Percentiles rank a stretch among this genome's conserved stretches.
Evolutionary conservation across 2,888 invertebrate genomes (phyloP).

Genomic region (Xanthorhoe spadicearia): DNA sequence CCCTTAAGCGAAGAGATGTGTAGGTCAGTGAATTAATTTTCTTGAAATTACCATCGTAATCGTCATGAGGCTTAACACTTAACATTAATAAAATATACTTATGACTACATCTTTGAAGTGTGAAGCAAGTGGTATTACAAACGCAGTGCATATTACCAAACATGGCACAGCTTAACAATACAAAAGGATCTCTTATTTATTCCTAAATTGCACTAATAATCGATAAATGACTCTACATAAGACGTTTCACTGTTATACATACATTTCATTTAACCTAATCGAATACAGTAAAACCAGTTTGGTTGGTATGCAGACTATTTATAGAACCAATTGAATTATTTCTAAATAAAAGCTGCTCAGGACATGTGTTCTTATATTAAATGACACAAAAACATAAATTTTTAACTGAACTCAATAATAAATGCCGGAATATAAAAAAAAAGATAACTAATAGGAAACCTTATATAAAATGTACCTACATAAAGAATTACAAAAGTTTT

Average conservation of each 20-base stretch:
- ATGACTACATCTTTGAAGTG: conserved; percentile 54
- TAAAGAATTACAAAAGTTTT: conserved; percentile 33
- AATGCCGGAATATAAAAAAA: conserved; percentile 25
- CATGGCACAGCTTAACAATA: conserved; percentile 71
- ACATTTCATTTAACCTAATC: background rate
- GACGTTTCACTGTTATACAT: background rate
- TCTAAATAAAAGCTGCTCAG: conserved; percentile 7
- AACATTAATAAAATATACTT: conserved; percentile 61
- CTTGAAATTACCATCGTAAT: conserved; percentile 29
- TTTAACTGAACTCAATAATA: conserved; percentile 19
- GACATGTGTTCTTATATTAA: conserved; percentile 4
- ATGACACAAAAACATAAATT: conserved; percentile 19
- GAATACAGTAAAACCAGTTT: background rate
- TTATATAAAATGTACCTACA: conserved; percentile 26
- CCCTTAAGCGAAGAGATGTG: conserved; percentile 12
- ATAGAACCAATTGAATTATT: background rate
- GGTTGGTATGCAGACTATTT: background rate
- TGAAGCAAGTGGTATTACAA: conserved; percentile 48
- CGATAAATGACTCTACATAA: background rate
- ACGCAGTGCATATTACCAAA: conserved; percentile 52
- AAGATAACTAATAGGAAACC: conserved; percentile 17
- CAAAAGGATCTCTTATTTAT: conserved; percentile 49
- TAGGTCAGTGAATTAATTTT: conserved; percentile 27
- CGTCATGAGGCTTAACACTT: conserved; percentile 47
- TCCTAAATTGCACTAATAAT: conserved; percentile 65